A percentile compares a stretch with the other conserved stretches of the same genome.
phyloP scores from a whole-genome alignment of 1,140 invertebrate genomes.

The Ips typographus region DNA sequence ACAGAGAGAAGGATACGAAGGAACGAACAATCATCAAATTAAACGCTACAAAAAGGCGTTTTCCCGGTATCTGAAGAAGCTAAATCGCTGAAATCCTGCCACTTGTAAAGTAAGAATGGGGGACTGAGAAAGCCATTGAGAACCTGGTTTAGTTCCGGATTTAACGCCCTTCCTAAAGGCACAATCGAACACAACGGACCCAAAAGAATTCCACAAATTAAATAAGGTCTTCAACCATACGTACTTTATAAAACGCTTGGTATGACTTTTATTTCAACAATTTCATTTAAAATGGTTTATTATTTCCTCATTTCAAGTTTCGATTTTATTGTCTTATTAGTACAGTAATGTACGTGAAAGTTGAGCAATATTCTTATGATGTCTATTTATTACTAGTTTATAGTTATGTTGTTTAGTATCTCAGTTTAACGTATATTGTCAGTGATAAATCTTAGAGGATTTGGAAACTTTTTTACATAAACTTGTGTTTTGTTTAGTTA shows the following conservation, averaged over 20 bases:
- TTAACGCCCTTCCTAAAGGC: constrained; percentile 34
- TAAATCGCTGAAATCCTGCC: constrained; percentile 34
- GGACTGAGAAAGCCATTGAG: constrained; percentile 29
- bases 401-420: background rate
- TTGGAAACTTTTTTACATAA: no score
- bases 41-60: constrained; percentile 33
- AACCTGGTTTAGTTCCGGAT: constrained; percentile 32
- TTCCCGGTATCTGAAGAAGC: constrained; percentile 32
- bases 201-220: constrained; percentile 32
- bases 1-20: background rate
- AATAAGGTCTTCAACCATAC: constrained; percentile 29
- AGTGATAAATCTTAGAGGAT: background rate
- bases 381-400: no score
- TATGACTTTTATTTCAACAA: constrained; percentile 28
- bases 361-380: no score
- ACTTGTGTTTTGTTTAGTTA: no score
- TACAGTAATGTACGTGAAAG: no score
- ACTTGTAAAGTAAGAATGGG: constrained; percentile 35
- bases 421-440: background rate
- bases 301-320: background rate
- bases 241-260: constrained; percentile 23
- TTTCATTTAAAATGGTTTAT: constrained; percentile 20
- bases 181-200: constrained; percentile 34
- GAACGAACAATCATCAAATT: background rate
- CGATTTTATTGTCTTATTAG: background rate